These are phyloP conservation scores for Epizoanthus fatuus DNA, from an alignment of 92 coral and sea anemone genomes.

Conservation along the genomic window DNA sequence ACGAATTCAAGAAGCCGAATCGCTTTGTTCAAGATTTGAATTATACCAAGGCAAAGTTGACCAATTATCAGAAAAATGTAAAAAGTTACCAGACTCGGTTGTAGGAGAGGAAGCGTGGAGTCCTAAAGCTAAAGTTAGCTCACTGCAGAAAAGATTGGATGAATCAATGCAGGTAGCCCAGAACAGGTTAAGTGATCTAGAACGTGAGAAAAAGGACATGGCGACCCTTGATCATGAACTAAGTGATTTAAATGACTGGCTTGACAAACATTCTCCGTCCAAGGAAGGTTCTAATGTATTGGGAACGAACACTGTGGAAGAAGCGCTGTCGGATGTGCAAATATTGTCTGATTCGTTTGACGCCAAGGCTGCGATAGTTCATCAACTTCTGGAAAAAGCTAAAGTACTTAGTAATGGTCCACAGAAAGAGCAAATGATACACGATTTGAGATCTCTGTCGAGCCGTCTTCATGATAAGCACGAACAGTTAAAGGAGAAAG, in stretches of 20 bases:
- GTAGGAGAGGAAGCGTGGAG: conserved; percentile 65
- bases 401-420: conserved; percentile 33
- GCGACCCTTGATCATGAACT: conserved; percentile 42
- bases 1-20: conserved; percentile 56
- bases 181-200: conserved; percentile 57
- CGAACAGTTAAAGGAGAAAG: conserved; percentile 19
- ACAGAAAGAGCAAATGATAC: conserved; percentile 16
- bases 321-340: conserved; percentile 40
- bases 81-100: conserved; percentile 68
- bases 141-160: conserved; percentile 71
- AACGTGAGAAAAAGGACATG: conserved; percentile 49
- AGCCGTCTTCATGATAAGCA: background rate
- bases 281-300: background rate
- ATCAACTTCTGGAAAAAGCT: conserved; percentile 35
- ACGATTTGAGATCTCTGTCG: conserved; percentile 1
- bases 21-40: conserved; percentile 68
- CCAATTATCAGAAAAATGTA: conserved; percentile 61
- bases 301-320: conserved; percentile 39
- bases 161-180: conserved; percentile 58
- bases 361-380: conserved; percentile 28
- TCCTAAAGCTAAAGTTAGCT: conserved; percentile 62
- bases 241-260: conserved; percentile 55
- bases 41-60: conserved; percentile 71
- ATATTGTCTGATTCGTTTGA: conserved; percentile 29
- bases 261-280: background rate